phyloP scores from a whole-genome alignment of 2,888 invertebrate genomes.

The Sipha maydis region DNA sequence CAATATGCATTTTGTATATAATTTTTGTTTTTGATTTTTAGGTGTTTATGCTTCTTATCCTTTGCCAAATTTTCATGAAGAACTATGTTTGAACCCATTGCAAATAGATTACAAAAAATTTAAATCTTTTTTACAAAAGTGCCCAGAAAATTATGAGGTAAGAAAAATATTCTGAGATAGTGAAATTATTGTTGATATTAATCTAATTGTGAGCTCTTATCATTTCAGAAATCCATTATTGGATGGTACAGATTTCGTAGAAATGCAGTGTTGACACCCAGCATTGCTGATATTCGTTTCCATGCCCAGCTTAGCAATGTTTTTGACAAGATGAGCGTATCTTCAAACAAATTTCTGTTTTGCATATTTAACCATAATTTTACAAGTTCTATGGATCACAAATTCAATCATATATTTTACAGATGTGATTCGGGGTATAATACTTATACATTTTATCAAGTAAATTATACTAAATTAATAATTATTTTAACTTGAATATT shows the following conservation, averaged over 20 bases:
- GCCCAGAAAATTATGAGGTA: conserved; percentile 42
- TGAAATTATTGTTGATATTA: neutral
- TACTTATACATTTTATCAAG: neutral
- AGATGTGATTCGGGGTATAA: conserved; percentile 46
- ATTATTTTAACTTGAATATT: neutral
- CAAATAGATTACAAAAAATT: conserved; percentile 54
- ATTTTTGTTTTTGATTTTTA: conserved; percentile 25
- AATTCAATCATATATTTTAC: conserved; percentile 54
- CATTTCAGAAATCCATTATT: conserved; percentile 42
- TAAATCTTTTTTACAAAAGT: conserved; percentile 39
- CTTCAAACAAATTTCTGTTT: conserved; percentile 39
- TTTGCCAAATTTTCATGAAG: conserved; percentile 31
- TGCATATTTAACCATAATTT: conserved; percentile 40
- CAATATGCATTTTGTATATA: neutral
- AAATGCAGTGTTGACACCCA: conserved; percentile 37
- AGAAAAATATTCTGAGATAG: neutral
- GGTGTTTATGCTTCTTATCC: conserved; percentile 57
- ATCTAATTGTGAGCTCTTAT: neutral
- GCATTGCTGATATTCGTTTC: conserved; percentile 47
- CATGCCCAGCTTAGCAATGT: conserved; percentile 37
- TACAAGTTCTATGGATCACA: conserved; percentile 20
- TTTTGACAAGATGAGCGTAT: conserved; percentile 50
- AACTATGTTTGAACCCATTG: conserved; percentile 31
- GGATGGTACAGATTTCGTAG: conserved; percentile 53
- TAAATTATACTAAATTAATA: neutral